These are phyloP conservation scores for Ophion slaviceki DNA, from an alignment of 2,888 invertebrate species.

Conservation along the genomic window DNA sequence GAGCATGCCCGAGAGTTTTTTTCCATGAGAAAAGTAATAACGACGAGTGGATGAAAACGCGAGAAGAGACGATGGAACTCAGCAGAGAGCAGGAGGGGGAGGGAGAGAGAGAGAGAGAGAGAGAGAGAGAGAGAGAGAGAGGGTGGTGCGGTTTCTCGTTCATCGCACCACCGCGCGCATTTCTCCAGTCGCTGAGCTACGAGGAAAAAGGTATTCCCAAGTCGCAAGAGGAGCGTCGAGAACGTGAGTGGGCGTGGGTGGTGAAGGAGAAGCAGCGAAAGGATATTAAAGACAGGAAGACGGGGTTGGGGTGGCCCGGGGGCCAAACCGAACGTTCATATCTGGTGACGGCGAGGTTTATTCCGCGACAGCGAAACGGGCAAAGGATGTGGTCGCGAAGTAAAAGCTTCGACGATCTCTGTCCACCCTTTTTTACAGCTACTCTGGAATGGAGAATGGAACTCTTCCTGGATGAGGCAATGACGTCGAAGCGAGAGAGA, in stretches of 20 bases:
- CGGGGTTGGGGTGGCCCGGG: slow-evolving; percentile 57
- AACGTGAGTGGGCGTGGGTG: slow-evolving; percentile 30
- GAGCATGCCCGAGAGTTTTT: slow-evolving; percentile 54
- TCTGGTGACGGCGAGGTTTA: background rate
- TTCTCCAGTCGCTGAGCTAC: slow-evolving; percentile 2
- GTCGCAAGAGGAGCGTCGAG: slow-evolving; percentile 3
- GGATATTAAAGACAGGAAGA: slow-evolving; percentile 29
- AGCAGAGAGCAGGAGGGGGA: too few relatives aligned
- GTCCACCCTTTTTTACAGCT: slow-evolving; percentile 18
- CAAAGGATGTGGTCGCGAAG: slow-evolving; percentile 25
- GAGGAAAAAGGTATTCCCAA: slow-evolving; percentile 27
- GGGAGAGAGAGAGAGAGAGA: slow-evolving; percentile 7
- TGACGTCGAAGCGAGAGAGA: background rate
- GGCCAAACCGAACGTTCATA: slow-evolving; percentile 57
- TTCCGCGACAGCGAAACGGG: background rate
- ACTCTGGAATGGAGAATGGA: slow-evolving; percentile 43
- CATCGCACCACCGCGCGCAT: slow-evolving; percentile 20
- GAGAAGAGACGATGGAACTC: slow-evolving; percentile 29
- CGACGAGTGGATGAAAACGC: slow-evolving; percentile 65
- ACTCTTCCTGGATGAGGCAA: slow-evolving; percentile 37
- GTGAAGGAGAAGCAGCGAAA: slow-evolving; percentile 35
- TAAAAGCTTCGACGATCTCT: slow-evolving; percentile 28
- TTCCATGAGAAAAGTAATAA: slow-evolving; percentile 68
- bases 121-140: slow-evolving; percentile 20
- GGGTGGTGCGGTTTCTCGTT: slow-evolving; percentile 8